Conservation (phyloP, 2,113 vertebrate species). For the Hyaena hyaena region DNA sequence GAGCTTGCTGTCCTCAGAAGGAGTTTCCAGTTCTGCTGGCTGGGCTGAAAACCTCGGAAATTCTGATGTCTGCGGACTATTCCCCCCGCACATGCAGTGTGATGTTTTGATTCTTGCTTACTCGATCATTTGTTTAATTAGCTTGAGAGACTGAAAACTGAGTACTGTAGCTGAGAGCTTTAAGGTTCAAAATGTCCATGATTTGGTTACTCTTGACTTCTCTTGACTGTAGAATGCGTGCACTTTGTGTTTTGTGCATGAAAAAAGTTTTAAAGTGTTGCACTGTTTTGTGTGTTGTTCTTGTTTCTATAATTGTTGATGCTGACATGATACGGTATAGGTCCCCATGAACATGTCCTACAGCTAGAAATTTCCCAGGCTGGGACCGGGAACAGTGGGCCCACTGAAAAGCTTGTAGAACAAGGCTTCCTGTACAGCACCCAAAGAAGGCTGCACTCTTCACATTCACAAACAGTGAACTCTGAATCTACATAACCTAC, state of each 20-base stretch:
- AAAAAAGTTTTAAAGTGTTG: not conserved
- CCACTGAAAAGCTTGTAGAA: not conserved
- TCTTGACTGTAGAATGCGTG: not conserved
- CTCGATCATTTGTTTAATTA: constrained; percentile 62
- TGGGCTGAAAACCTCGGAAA: not conserved
- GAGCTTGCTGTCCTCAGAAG: constrained; percentile 13
- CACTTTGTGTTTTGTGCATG: not conserved
- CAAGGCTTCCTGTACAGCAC: not conserved
- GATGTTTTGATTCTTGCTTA: constrained; percentile 48
- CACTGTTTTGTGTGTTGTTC: not conserved
- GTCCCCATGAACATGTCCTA: not conserved
- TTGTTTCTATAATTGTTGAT: not conserved
- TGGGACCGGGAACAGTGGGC: not conserved
- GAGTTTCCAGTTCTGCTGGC: not conserved
- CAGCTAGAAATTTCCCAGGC: not conserved
- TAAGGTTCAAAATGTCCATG: not conserved
- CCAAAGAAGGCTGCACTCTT: not conserved
- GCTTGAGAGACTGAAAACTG: constrained; percentile 25
- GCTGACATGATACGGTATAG: not conserved
- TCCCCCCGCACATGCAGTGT: not conserved
- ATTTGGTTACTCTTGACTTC: constrained; percentile 16
- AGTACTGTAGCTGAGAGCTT: not conserved
- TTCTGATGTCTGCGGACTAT: not conserved
- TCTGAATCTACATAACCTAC: not conserved
- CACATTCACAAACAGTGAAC: not conserved